Evolutionary conservation across 2,888 invertebrate species (phyloP), one percentile per base, ranked within the genome.

Genomic region (Cerceris rybyensis): DNA sequence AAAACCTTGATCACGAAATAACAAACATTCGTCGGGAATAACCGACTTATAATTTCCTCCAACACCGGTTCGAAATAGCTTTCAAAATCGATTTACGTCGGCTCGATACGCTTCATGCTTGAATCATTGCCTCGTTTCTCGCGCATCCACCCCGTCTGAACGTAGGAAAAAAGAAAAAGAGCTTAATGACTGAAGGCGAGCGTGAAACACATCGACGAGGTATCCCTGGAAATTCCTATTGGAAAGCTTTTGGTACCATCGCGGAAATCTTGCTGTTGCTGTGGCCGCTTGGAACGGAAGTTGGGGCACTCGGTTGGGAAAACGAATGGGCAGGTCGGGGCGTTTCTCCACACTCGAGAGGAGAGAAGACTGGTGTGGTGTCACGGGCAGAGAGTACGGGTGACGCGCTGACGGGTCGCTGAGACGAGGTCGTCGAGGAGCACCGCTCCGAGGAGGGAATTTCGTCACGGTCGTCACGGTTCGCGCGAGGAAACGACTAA

Each of bases 381-480:
- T 16, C 17, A 57, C 13, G 46, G 50, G 59, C 16, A 55, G 52
- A 54, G n/a, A 49, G 17, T 28, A 57, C 46, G 58, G 39, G 39
- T 42, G 50, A 16, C 43, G 17, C 14, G 55, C 17, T 42, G 9
- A 58, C 52, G 41, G 16, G 67, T 57, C 52, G 50, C 43, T 28
- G 57, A 54, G 61, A 57, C 60, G 71, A 70, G 28, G 28, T 28
- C 70, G 81, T 28, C 75, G 43, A 58, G 49, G 49, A 83, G 70
- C 67, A 57, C 64, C 61, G 69, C 61, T 49, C 72, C 64, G 75
- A 71, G 71, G 70, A 72, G 67, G 68, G 75, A 71, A 82, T 86
- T 84, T 84, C 85, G 85, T 84, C 76, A 84, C 80, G 82, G 86
- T 76, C 84, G 80, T 82, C 84, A 75, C 75, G 72, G 74, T 76